Evolutionary conservation across 2,113 vertebrate genomes (phyloP).

Genomic region (Noturus placidus): DNA sequence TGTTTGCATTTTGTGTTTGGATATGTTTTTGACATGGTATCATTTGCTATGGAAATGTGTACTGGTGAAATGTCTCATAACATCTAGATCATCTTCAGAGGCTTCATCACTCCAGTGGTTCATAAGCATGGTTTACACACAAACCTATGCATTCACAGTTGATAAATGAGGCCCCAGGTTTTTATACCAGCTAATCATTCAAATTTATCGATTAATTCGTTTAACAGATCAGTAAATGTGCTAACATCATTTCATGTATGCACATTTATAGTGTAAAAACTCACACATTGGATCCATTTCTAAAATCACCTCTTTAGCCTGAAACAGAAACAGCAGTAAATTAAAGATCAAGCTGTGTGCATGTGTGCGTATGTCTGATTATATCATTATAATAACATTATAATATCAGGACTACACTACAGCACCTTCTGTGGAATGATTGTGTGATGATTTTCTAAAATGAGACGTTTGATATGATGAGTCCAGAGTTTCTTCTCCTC

Average conservation of each 20-base stretch:
- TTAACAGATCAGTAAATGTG: background rate
- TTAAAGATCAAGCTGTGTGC: background rate
- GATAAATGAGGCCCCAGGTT: background rate
- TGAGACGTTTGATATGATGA: constrained; percentile 91
- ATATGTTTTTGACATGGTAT: too few species aligned
- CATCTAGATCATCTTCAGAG: too few species aligned
- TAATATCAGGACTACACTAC: background rate
- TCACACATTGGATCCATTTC: constrained; percentile 89
- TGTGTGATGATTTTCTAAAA: constrained; percentile 89
- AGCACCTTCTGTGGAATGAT: constrained; percentile 89
- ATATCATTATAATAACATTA: background rate
- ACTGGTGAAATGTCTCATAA: too few species aligned
- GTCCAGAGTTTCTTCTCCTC: constrained; percentile 91
- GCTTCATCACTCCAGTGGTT: background rate
- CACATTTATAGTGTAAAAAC: constrained; percentile 55
- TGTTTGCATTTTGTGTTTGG: too few species aligned
- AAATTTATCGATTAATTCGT: background rate
- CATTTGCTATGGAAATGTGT: too few species aligned
- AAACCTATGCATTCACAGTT: background rate
- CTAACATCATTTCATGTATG: background rate
- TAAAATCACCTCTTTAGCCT: constrained; percentile 92
- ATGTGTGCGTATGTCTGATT: background rate
- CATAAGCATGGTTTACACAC: background rate
- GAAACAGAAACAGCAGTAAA: constrained; percentile 51
- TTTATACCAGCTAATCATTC: background rate